A percentile compares a stretch with the other conserved stretches of the same genome.
Evolutionary conservation across 1,140 invertebrate species (phyloP).

Genomic region (Hyposmocoma kahamanoa): DNA sequence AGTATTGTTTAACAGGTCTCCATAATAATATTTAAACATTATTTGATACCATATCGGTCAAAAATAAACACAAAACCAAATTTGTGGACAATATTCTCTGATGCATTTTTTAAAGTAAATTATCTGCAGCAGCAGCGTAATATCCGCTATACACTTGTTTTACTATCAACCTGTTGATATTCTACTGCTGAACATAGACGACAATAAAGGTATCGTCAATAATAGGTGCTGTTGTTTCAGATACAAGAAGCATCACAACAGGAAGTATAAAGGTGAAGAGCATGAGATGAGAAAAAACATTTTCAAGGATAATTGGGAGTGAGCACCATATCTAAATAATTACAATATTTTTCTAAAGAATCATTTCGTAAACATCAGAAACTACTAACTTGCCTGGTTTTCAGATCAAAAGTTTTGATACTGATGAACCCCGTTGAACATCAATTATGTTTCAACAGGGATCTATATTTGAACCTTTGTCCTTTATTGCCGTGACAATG

Average conservation of each 20-base stretch:
- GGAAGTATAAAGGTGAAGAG: conserved; percentile 79
- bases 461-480: background rate
- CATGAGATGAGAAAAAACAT: conserved; percentile 80
- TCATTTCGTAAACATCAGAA: background rate
- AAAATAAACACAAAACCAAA: no score
- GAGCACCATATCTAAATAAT: conserved; percentile 6
- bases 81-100: no score
- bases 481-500: background rate
- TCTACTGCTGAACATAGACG: no score
- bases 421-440: background rate
- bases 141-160: no score
- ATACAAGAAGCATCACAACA: conserved; percentile 79
- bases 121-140: no score
- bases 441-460: background rate
- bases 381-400: background rate
- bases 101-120: no score
- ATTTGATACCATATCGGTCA: no score
- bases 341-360: background rate
- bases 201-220: no score
- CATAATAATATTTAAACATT: no score
- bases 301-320: conserved; percentile 74
- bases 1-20: no score
- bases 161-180: no score
- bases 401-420: background rate
- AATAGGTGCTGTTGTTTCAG: no score